Percentiles rank a stretch among this genome's conserved stretches.
Conservation (phyloP, 1,140 invertebrate species). For the Listronotus oregonensis region DNA sequence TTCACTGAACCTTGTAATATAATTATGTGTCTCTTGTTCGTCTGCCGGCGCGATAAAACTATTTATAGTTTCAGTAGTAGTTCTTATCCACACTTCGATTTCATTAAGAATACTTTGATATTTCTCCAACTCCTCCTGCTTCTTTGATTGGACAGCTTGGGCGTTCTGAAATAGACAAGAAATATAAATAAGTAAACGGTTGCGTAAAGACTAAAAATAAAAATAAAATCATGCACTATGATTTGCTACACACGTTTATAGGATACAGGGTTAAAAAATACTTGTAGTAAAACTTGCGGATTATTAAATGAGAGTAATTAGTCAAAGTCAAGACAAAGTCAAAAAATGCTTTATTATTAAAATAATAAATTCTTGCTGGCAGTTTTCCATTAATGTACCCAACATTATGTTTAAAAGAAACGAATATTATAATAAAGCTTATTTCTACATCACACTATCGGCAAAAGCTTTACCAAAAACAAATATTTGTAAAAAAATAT, state of each 20-base stretch:
- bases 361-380: too few relatives aligned
- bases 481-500: too few relatives aligned
- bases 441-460: too few relatives aligned
- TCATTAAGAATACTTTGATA: slow-evolving; percentile 68
- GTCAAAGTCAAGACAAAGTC: too few relatives aligned
- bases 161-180: slow-evolving; percentile 56
- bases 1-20: slow-evolving; percentile 58
- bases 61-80: slow-evolving; percentile 48
- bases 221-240: background rate
- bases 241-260: background rate
- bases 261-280: slow-evolving; percentile 4
- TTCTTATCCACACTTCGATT: slow-evolving; percentile 66
- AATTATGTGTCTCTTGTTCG: slow-evolving; percentile 57
- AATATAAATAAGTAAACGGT: background rate
- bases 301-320: too few relatives aligned
- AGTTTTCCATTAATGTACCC: too few relatives aligned
- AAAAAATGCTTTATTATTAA: too few relatives aligned
- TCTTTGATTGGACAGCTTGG: slow-evolving; percentile 60
- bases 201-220: slow-evolving; percentile 7
- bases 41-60: slow-evolving; percentile 38
- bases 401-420: too few relatives aligned
- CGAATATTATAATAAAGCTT: too few relatives aligned
- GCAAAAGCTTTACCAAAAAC: too few relatives aligned
- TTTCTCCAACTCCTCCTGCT: slow-evolving; percentile 62
- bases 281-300: background rate